phyloP scores from a whole-genome alignment of 2,113 vertebrate genomes.

The Xyrauchen texanus region DNA sequence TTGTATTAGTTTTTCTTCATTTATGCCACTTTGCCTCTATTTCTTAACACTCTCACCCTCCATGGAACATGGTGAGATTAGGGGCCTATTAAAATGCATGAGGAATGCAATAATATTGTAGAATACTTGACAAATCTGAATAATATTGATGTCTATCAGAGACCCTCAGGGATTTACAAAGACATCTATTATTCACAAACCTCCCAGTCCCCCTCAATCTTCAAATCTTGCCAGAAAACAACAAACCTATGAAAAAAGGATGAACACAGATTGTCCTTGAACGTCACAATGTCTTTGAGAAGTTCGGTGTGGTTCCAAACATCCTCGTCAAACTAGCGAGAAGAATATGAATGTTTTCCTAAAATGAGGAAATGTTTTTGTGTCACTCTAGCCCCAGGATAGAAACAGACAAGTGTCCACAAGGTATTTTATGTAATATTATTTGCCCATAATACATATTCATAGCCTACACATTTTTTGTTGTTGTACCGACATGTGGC shows the following conservation, averaged over 20 bases:
- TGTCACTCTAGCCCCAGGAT: not conserved
- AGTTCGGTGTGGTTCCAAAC: conserved; percentile 55
- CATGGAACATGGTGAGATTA: conserved; percentile 55
- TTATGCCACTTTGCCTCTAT: conserved; percentile 3
- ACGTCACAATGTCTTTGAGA: conserved; percentile 21
- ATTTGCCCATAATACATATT: no score
- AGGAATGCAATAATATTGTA: conserved; percentile 59
- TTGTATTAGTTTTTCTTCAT: not conserved
- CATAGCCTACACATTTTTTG: no score
- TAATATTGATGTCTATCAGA: conserved; percentile 65
- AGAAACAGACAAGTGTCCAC: not conserved
- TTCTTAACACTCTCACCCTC: conserved; percentile 35
- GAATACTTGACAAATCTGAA: conserved; percentile 65
- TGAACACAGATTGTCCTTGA: conserved; percentile 9
- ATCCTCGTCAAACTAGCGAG: conserved; percentile 37
- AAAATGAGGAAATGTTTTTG: conserved; percentile 38
- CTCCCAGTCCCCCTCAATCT: conserved; percentile 20
- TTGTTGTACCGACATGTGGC: no score
- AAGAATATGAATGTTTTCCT: conserved; percentile 56
- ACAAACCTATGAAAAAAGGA: conserved; percentile 58
- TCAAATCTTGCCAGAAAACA: conserved; percentile 49
- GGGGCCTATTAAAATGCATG: conserved; percentile 64
- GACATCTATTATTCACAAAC: conserved; percentile 76
- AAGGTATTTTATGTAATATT: no score
- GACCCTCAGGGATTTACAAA: conserved; percentile 65